phyloP scores from a whole-genome alignment of 2,888 invertebrate species.

The Trissonchulus latispiculum region DNA sequence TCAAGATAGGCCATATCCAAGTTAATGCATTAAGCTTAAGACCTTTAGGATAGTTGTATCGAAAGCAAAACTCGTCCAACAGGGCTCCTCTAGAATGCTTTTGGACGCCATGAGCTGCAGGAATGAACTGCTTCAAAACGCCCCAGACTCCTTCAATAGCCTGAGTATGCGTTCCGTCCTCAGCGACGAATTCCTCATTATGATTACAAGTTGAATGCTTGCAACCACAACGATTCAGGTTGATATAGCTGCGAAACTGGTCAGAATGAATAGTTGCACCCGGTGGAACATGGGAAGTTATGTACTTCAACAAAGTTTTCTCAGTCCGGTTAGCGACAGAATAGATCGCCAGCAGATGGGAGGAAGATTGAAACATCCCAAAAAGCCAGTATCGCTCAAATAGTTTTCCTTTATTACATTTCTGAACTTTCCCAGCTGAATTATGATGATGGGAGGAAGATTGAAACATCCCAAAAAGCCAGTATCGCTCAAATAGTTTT shows the following conservation, averaged over 20 bases:
- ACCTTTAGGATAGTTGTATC: background rate
- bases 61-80: background rate
- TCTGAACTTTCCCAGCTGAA: background rate
- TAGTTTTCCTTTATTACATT: background rate
- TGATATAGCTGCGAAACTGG: background rate
- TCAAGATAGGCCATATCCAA: background rate
- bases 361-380: background rate
- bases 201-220: background rate
- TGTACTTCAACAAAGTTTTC: background rate
- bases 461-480: background rate
- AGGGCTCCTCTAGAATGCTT: background rate
- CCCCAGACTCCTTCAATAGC: background rate
- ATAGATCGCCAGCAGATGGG: background rate
- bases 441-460: background rate
- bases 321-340: background rate
- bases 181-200: background rate
- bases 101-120: background rate
- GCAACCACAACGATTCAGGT: background rate
- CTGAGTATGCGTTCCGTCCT: background rate
- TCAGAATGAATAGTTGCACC: background rate
- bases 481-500: background rate
- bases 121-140: background rate
- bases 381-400: background rate
- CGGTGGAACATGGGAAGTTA: background rate
- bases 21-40: background rate